These are phyloP conservation scores for Anomalospiza imberbis DNA, from an alignment of 2,797 vertebrate genomes.

Conservation along the genomic window DNA sequence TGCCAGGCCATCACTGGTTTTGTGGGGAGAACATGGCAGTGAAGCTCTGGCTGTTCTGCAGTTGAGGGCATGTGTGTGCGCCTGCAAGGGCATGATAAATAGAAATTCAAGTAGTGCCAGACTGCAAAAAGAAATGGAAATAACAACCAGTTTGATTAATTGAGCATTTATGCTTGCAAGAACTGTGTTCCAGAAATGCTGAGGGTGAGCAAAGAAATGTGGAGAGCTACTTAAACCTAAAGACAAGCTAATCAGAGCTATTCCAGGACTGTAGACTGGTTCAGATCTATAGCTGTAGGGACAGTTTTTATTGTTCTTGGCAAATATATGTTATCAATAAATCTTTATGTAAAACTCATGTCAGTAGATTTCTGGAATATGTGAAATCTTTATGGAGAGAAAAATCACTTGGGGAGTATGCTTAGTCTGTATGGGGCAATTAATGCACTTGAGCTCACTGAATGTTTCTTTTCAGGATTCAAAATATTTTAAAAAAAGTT, in stretches of 20 bases:
- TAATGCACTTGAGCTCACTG: neutral
- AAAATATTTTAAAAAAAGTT: neutral
- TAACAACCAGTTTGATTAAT: neutral
- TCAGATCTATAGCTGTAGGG: neutral
- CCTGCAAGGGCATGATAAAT: neutral
- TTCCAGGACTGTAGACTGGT: neutral
- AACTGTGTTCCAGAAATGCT: neutral
- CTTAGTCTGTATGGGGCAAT: neutral
- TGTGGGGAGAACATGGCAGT: neutral
- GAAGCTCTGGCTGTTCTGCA: neutral
- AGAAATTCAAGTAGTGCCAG: neutral
- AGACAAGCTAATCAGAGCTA: neutral
- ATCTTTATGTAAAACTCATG: neutral
- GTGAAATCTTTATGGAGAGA: neutral
- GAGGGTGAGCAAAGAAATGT: neutral
- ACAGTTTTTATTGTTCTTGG: neutral
- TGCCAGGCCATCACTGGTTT: neutral
- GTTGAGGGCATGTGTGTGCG: neutral
- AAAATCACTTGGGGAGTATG: neutral
- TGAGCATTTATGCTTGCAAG: neutral
- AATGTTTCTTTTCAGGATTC: neutral
- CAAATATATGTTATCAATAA: neutral
- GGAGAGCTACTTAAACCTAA: neutral
- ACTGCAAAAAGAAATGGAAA: neutral
- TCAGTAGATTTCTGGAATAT: neutral